phyloP scores from a whole-genome alignment of 2,797 vertebrate genomes.

The Dryobates pubescens region DNA sequence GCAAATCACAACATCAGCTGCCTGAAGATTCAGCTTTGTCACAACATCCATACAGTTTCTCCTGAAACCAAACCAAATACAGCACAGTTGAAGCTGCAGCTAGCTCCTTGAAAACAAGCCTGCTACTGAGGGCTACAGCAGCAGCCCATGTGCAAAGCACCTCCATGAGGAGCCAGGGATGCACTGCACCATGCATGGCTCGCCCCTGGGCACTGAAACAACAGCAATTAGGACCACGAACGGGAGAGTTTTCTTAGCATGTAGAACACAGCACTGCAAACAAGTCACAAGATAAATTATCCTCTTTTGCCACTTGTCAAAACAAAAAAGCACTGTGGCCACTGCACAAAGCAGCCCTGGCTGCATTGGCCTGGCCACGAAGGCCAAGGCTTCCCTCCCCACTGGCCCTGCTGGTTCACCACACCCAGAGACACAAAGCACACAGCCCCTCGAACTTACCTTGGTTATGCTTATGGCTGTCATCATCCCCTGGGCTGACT shows the following conservation, averaged over 20 bases:
- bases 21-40: neutral
- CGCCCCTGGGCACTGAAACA: neutral
- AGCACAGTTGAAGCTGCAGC: neutral
- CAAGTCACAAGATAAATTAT: neutral
- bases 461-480: neutral
- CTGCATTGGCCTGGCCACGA: neutral
- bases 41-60: neutral
- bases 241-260: neutral
- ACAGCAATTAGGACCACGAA: neutral
- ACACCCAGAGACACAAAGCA: neutral
- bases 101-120: neutral
- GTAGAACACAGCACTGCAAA: neutral
- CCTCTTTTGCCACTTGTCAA: neutral
- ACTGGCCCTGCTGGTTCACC: neutral
- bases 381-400: neutral
- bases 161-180: neutral
- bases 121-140: neutral
- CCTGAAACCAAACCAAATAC: neutral
- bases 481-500: conserved; percentile 74
- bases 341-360: neutral
- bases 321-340: neutral
- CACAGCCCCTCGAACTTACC: conserved; percentile 48
- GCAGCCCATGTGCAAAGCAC: neutral
- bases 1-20: neutral
- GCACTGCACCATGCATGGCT: neutral